Conservation (phyloP, 1,140 invertebrate genomes). For the Drosophila kanapiae region DNA sequence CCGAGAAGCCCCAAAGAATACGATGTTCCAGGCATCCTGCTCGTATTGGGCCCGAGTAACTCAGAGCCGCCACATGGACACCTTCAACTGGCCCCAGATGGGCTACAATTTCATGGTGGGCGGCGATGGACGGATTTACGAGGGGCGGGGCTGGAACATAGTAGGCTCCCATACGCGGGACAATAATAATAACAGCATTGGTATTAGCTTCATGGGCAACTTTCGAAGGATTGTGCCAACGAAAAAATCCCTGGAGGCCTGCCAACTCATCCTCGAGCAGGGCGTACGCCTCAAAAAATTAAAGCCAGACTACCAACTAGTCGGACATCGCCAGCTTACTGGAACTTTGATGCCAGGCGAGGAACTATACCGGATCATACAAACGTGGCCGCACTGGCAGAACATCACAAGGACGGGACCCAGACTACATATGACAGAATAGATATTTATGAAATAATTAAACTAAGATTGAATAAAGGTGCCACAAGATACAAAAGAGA, state of each 20-base stretch:
- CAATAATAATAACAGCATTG: slow-evolving; percentile 87
- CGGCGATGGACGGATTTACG: slow-evolving; percentile 88
- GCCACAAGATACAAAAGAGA: background rate
- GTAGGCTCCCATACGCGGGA: slow-evolving; percentile 86
- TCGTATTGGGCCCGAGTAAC: slow-evolving; percentile 85
- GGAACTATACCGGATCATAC: slow-evolving; percentile 87
- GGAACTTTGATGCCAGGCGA: slow-evolving; percentile 88
- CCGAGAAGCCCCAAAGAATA: background rate
- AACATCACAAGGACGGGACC: slow-evolving; percentile 23
- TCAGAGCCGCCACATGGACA: slow-evolving; percentile 87
- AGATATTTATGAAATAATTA: background rate
- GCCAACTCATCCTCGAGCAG: slow-evolving; percentile 87
- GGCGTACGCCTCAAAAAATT: slow-evolving; percentile 87
- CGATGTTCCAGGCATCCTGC: slow-evolving; percentile 40
- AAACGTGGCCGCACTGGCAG: slow-evolving; percentile 87
- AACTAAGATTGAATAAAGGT: slow-evolving; percentile 32
- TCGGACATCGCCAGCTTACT: slow-evolving; percentile 88
- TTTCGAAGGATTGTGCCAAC: slow-evolving; percentile 87
- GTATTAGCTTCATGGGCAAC: slow-evolving; percentile 90
- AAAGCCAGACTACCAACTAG: slow-evolving; percentile 87
- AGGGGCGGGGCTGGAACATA: slow-evolving; percentile 88
- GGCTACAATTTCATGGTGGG: slow-evolving; percentile 86
- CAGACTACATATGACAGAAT: slow-evolving; percentile 23
- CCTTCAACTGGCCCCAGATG: slow-evolving; percentile 88
- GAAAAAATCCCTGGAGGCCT: slow-evolving; percentile 87